These are phyloP conservation scores for Ispidina lecontei DNA, from an alignment of 2,797 vertebrate genomes.

Conservation along the genomic window DNA sequence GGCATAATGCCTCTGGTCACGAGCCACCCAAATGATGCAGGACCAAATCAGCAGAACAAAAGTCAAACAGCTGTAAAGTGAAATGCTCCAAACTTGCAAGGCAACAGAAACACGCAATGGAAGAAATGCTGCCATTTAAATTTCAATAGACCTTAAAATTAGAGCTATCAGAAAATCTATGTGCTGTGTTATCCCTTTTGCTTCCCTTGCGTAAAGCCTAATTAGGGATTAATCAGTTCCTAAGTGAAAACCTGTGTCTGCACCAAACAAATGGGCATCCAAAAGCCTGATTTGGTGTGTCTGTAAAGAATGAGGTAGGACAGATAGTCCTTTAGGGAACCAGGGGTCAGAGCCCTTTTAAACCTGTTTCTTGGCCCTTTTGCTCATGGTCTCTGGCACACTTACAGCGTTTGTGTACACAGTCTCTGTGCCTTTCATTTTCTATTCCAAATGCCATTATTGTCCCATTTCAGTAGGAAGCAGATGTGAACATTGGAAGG, in stretches of 20 bases:
- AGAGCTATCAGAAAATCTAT: background rate
- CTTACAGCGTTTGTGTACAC: background rate
- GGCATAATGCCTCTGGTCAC: slow-evolving; percentile 78
- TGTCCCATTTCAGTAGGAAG: background rate
- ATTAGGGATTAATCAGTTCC: background rate
- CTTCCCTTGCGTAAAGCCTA: background rate
- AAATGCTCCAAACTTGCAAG: slow-evolving; percentile 81
- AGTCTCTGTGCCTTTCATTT: background rate
- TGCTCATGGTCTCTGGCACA: fast-evolving
- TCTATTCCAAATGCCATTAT: background rate
- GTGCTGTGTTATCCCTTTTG: fast-evolving
- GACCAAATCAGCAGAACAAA: slow-evolving; percentile 84
- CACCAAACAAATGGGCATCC: background rate
- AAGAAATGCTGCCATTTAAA: background rate
- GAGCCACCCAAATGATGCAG: slow-evolving; percentile 82
- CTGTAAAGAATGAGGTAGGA: background rate
- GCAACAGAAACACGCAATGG: background rate
- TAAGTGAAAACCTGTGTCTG: background rate
- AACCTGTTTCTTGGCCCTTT: background rate
- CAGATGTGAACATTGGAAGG: background rate
- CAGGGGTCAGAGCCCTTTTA: background rate
- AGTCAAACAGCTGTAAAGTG: slow-evolving; percentile 82
- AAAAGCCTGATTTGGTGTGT: background rate
- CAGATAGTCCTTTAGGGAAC: background rate
- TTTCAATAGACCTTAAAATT: background rate